Percentiles rank a stretch among this genome's conserved stretches.
phyloP scores from a whole-genome alignment of 2,113 vertebrate species.

The Thoracochromis brauschi region DNA sequence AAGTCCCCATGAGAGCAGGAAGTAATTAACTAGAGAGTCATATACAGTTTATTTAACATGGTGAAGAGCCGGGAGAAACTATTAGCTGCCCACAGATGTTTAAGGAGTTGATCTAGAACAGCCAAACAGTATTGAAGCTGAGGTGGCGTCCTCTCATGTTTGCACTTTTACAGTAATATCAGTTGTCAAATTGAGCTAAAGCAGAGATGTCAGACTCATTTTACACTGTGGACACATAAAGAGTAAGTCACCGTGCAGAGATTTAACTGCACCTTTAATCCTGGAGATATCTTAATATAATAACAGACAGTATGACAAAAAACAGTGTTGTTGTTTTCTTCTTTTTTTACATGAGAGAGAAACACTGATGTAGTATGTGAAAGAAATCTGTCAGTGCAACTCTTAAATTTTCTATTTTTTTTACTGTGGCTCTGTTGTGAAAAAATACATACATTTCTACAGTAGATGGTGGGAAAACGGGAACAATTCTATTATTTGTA shows the following conservation, averaged over 20 bases:
- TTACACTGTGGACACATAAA: neutral
- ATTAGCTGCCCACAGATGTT: neutral
- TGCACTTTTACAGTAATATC: neutral
- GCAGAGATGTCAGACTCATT: neutral
- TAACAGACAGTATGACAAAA: neutral
- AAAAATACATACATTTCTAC: neutral
- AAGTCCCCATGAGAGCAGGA: neutral
- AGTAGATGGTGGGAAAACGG: neutral
- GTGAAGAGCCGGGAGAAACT: neutral
- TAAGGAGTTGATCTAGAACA: neutral
- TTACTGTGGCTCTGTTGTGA: neutral
- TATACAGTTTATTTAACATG: slow-evolving; percentile 1
- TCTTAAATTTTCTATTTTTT: neutral
- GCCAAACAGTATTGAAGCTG: neutral
- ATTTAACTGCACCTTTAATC: neutral
- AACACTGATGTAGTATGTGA: neutral
- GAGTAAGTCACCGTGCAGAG: neutral
- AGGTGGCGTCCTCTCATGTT: neutral
- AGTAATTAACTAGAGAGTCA: neutral
- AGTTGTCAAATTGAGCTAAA: neutral
- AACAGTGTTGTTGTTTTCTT: neutral
- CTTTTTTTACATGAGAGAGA: neutral
- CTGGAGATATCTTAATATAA: neutral
- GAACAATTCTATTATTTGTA: neutral
- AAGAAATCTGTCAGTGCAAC: neutral